phyloP scores from a whole-genome alignment of 2,113 vertebrate species.

The Thryonomys swinderianus region DNA sequence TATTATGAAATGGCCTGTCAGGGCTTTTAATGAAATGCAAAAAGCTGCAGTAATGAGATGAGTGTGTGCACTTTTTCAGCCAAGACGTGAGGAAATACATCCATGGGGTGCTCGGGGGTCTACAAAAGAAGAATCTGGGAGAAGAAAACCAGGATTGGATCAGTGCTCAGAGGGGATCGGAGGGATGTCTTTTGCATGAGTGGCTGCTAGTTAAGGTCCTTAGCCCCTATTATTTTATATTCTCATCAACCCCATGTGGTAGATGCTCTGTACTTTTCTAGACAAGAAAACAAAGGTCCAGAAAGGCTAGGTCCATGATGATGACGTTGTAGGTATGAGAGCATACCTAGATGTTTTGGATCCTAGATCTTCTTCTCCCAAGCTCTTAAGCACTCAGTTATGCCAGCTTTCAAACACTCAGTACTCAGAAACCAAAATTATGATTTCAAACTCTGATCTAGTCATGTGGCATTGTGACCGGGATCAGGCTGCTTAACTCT shows the following conservation, averaged over 20 bases:
- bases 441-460: not conserved
- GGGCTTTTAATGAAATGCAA: constrained; percentile 82
- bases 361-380: not conserved
- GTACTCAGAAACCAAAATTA: not conserved
- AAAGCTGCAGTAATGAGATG: constrained; percentile 79
- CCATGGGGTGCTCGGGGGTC: not conserved
- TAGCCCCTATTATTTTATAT: not conserved
- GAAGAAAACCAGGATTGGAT: not conserved
- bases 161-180: not conserved
- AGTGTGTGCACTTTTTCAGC: constrained; percentile 74
- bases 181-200: fast-evolving
- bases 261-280: not conserved
- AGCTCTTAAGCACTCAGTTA: not conserved
- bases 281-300: not conserved
- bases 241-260: not conserved
- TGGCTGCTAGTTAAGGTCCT: not conserved
- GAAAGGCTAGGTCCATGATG: not conserved
- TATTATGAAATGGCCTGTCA: constrained; percentile 83
- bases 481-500: not conserved
- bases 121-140: not conserved
- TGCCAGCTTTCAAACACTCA: not conserved
- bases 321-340: not conserved
- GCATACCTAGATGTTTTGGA: not conserved
- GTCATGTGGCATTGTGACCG: not conserved
- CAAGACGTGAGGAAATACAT: constrained; percentile 73